phyloP scores from a whole-genome alignment of 2,888 invertebrate species.

The Drosophila stalkeri region DNA sequence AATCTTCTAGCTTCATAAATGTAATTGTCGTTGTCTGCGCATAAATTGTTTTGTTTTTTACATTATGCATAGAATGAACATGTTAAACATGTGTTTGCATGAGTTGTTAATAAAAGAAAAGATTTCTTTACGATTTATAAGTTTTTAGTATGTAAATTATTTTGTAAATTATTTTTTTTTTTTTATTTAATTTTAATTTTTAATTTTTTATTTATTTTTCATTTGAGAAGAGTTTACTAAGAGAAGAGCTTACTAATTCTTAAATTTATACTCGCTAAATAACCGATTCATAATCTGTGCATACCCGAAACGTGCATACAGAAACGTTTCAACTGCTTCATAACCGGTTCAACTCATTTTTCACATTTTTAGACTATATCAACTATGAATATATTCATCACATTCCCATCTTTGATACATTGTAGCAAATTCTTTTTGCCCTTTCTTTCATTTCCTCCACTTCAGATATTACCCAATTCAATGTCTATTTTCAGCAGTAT shows the following conservation, averaged over 20 bases:
- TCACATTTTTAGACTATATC: background rate
- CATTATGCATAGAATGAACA: background rate
- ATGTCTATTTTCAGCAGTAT: slow-evolving; percentile 12
- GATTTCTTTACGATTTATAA: background rate
- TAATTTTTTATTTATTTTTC: too few relatives aligned
- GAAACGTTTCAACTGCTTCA: background rate
- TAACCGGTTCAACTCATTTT: background rate
- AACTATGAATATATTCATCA: background rate
- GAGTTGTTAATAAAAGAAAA: background rate
- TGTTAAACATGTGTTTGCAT: background rate
- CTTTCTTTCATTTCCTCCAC: slow-evolving; percentile 10
- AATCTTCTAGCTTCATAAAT: slow-evolving; percentile 17
- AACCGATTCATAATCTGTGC: background rate
- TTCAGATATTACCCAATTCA: slow-evolving; percentile 5
- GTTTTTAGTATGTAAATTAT: background rate
- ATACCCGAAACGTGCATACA: too few relatives aligned
- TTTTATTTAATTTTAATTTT: too few relatives aligned
- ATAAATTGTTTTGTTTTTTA: background rate
- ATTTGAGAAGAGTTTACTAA: too few relatives aligned
- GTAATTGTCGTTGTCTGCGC: slow-evolving; percentile 25
- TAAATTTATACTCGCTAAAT: background rate
- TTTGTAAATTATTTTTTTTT: too few relatives aligned
- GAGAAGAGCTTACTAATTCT: too few relatives aligned
- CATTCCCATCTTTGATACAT: background rate
- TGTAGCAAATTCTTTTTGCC: background rate